Conservation (phyloP, 2,888 invertebrate genomes). For the Ptychoptera contaminata region DNA sequence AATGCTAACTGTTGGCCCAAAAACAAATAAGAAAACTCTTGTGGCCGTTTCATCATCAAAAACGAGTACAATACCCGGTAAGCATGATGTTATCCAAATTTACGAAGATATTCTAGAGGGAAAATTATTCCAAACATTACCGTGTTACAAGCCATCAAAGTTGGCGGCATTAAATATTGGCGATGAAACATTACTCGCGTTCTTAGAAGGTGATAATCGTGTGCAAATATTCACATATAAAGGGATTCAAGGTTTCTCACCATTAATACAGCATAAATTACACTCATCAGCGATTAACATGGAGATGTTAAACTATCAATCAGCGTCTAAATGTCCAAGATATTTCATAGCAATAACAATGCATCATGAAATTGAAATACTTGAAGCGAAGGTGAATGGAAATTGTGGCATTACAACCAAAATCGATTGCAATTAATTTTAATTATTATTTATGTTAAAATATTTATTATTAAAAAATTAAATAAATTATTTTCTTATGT, state of each 20-base stretch:
- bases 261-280: constrained; percentile 4
- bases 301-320: not conserved
- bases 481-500: no score
- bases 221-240: constrained; percentile 22
- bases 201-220: constrained; percentile 26
- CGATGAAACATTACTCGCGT: constrained; percentile 35
- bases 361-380: constrained; percentile 16
- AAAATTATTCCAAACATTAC: constrained; percentile 35
- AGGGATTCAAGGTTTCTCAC: constrained; percentile 27
- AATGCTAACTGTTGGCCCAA: constrained; percentile 22
- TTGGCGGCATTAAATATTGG: constrained; percentile 25
- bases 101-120: constrained; percentile 31
- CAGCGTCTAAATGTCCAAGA: constrained; percentile 10
- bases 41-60: constrained; percentile 27
- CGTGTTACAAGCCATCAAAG: constrained; percentile 32
- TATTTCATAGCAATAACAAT: constrained; percentile 16
- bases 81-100: constrained; percentile 29
- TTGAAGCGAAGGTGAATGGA: constrained; percentile 18
- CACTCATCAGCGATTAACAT: not conserved
- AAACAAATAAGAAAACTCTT: constrained; percentile 18
- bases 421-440: no score
- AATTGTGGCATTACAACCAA: constrained; percentile 3
- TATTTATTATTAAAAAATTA: no score
- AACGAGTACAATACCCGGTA: constrained; percentile 20
- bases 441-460: no score